phyloP scores from a whole-genome alignment of 2,888 invertebrate species.

The Chaetoderma sp. region DNA sequence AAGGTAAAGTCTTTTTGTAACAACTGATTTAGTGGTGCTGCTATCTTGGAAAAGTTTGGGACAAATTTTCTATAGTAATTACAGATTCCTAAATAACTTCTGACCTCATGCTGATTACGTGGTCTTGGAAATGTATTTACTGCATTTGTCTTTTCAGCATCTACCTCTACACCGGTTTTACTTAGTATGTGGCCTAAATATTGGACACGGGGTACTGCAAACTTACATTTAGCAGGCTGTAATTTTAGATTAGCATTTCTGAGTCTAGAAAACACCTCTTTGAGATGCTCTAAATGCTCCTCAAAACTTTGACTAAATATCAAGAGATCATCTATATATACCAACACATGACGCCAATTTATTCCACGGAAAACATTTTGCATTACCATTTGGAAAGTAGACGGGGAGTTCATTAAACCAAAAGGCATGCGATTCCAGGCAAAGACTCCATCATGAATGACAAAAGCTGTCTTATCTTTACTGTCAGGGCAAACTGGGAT shows the following conservation, averaged over 20 bases:
- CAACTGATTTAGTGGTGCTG: slow-evolving; percentile 49
- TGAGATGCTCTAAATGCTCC: slow-evolving; percentile 2
- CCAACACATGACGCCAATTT: slow-evolving; percentile 6
- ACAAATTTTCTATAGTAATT: slow-evolving; percentile 64
- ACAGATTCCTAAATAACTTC: slow-evolving; percentile 3
- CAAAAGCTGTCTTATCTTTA: too few relatives aligned
- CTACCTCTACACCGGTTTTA: neutral
- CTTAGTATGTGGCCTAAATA: slow-evolving; percentile 7
- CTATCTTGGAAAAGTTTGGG: slow-evolving; percentile 40
- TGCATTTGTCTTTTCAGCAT: neutral
- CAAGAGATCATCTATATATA: slow-evolving; percentile 17
- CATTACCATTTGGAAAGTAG: neutral
- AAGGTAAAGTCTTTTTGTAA: slow-evolving; percentile 43
- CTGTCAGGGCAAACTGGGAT: too few relatives aligned
- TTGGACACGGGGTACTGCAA: neutral
- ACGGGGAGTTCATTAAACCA: neutral
- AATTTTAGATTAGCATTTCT: slow-evolving; percentile 6
- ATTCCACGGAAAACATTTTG: slow-evolving; percentile 4
- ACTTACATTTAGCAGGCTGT: slow-evolving; percentile 5
- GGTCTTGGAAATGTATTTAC: neutral
- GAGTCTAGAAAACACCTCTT: neutral
- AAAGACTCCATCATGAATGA: too few relatives aligned
- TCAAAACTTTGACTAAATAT: slow-evolving; percentile 5
- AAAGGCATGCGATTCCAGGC: neutral
- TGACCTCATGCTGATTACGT: neutral